Base-by-base conservation (phyloP, 2,113 vertebrate genomes). In the Megaleporinus macrocephalus region DNA sequence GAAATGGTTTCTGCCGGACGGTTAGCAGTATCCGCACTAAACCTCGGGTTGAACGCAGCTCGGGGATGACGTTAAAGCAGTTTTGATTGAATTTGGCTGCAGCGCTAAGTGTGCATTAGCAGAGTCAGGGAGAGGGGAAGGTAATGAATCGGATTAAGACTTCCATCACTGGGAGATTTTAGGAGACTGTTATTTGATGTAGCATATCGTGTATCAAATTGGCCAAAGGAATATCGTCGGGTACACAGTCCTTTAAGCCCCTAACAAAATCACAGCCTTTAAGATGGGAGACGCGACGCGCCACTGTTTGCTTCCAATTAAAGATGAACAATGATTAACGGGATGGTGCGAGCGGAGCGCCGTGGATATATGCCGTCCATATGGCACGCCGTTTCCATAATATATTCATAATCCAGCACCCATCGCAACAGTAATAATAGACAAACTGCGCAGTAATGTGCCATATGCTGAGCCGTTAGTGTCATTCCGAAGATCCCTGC, bases 401-500 rank as follows among this genome's bases (percentile, higher is more conserved):
- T 74, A 76, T 69, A 78, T 79, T 79, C 78, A 86, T 68, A 79
- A 70, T 26, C 47, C 73, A 80, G 71, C 78, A 80, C 85, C 66
- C 85, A 83, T 66, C n/a, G 77, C 77, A 65, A 73, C 77, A 66
- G 74, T 86, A 80, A 86, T 75, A 86, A 75, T n/a, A 79, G 73
- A 80, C 81, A 81, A 82, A 83, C 81, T 61, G 74, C 47, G 49
- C 78, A 33, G 53, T 86, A 81, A 86, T 83, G 68, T 66, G 79
- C 78, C 85, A 81, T 86, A 86, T 86, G 85, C 33, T 86, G 65
- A 72, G 80, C 77, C 55, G 79, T 86, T 82, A 81, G 30, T 80
- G 81, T 73, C 57, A 80, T 86, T 83, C 74, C 80, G 75, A 76
- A 80, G 81, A 76, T 61, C 84, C 79, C 76, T 80, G 57, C 51